Evolutionary conservation across 2,888 invertebrate species (phyloP), one percentile per base, ranked within the genome.

Genomic region (Acanthoscelides obtectus): DNA sequence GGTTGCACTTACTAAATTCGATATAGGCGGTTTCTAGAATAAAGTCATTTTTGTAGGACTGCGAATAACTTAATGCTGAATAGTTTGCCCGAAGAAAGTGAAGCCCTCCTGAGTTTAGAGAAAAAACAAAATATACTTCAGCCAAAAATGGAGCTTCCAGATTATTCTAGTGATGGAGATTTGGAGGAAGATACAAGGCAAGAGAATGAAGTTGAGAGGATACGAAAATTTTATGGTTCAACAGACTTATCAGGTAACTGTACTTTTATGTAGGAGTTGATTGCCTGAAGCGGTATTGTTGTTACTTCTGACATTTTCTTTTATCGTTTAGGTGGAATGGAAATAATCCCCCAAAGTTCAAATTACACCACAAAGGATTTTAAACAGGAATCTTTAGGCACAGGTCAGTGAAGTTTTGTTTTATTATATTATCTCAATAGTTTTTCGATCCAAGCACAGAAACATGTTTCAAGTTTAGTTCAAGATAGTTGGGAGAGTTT

Each of bases 81-180:
- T 45, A 45, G 1, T 3, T 45, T 45, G 45, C 45, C 45, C 8
- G 17, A 45, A 45, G 45, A 45, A 6, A 45, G 45, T 45, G 45
- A 45, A 12, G 17, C 45, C 3, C 45, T 45, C 17, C 45, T 45
- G 17, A 12, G 45, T 45, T 45, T 45, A 45, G 45, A 45, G 12
- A 45, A 45, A 17, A 45, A 45, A 45, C 45, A 75, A 72, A 77
- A 27, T 76, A 12, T 45, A 12, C 45, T 86, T 76, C 87, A 91
- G 87, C 92, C 92, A 80, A 92, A 92, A 88, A 87, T 91, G 86
- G 92, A 92, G 87, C 87, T 91, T 78, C 90, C 92, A 82, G 92
- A 92, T 84, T 92, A 89, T 85, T 88, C 88, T 76, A 92, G 92
- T 82, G 92, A 92, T 81, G 92, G 92, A 78, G 92, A 91, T 79